phyloP scores from a whole-genome alignment of 2,797 vertebrate species.

The Eremophila alpestris region DNA sequence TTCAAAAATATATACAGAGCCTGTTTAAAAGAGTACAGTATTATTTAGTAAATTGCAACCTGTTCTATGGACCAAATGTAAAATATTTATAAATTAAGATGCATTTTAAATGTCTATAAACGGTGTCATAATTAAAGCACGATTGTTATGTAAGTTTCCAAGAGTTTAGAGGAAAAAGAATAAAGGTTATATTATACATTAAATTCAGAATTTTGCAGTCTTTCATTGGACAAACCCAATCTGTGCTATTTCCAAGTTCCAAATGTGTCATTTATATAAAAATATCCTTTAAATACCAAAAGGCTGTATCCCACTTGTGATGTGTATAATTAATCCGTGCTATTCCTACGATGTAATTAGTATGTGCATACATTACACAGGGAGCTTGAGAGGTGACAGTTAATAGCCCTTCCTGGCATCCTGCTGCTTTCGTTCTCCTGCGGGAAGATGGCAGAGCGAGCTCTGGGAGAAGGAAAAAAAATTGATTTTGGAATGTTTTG shows the following conservation, averaged over 20 bases:
- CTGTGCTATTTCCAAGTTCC: not conserved
- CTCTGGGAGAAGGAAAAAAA: not conserved
- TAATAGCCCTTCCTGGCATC: not conserved
- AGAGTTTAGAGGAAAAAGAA: constrained; percentile 91
- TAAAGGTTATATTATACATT: constrained; percentile 90
- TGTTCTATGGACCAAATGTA: constrained; percentile 99
- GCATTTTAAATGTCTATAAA: constrained; percentile 98
- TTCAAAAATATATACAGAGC: constrained; percentile 95
- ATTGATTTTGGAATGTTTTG: not conserved
- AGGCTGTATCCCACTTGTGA: not conserved
- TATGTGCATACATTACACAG: not conserved
- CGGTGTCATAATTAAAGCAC: constrained; percentile 98
- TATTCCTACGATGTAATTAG: not conserved
- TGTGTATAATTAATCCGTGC: not conserved
- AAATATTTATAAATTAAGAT: constrained; percentile 99
- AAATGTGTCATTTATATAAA: not conserved
- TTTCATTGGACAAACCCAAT: not conserved
- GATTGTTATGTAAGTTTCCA: constrained; percentile 95
- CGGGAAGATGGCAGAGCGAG: not conserved
- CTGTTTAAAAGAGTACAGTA: constrained; percentile 94
- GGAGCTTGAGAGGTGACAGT: not conserved
- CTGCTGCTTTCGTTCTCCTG: not conserved
- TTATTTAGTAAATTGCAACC: constrained; percentile 99
- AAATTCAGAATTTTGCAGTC: not conserved
- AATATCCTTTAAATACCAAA: not conserved